Evolutionary conservation across 2,888 invertebrate genomes (phyloP), one percentile per base, ranked within the genome.

Genomic region (Morinoia aosen): DNA sequence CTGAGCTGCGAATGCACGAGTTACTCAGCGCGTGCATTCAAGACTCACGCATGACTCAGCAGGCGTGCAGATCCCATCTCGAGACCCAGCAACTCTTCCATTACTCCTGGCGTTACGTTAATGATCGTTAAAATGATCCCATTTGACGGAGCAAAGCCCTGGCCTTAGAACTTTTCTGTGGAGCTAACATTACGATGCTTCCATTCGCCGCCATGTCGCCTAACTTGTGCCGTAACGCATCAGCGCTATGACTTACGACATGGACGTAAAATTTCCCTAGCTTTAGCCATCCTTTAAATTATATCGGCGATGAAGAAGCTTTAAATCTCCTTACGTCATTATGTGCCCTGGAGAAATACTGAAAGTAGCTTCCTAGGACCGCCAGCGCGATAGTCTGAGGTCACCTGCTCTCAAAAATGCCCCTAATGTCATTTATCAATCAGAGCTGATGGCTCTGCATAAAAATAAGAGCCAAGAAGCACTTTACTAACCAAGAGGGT

Each of bases 41-140:
- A 76, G 8, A 33, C 33, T 10, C 76, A 76, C 76, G 25, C 76
- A 33, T 5, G 10, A 14, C 40, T 40, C 40, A 40, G 12, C 8
- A 90, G 90, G 39, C n/a, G 4, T 12, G 48, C 39, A 90, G 16
- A 48, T 90, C 48, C 90, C 39, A 90, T 90, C 90, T 40, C 39
- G 39, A 57, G 48, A 48, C 57, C 57, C 57, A 93, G 16, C 56
- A 93, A 14, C 56, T 93, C 57, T 57, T 8, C 93, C n/a, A 93
- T 93, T 57, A 57, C 93, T 7, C 25, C 33, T 57, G 57, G 57
- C 93, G 48, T 93, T 93, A 93, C 57, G 93, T 57, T 33, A 93
- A 56, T 93, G 56, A 93, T 93, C 93, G 93, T 57, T 57, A 57
- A 57, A 93, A 93, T 93, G 93, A 93, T 93, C 93, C 39, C 93